A percentile compares a stretch with the other conserved stretches of the same genome.
Evolutionary conservation across 2,797 vertebrate species (phyloP).

Genomic region (Selene dorsalis): DNA sequence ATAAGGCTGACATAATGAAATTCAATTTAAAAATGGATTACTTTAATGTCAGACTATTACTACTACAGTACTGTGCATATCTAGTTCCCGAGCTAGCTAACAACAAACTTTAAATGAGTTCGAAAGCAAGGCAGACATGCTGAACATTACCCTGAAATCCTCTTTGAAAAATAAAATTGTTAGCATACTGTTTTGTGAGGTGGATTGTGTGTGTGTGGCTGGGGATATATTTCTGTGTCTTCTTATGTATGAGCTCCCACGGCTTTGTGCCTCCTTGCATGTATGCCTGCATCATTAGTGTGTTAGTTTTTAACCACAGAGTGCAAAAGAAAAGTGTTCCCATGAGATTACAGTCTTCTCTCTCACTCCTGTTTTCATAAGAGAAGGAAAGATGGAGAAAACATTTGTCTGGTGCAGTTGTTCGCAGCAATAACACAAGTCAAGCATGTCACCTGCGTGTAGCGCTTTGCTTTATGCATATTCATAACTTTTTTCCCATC

Average conservation of each 20-base stretch:
- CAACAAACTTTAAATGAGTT: conserved; percentile 55
- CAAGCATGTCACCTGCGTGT: conserved; percentile 83
- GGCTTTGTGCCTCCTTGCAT: conserved; percentile 55
- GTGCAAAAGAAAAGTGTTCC: conserved; percentile 76
- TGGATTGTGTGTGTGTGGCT: conserved; percentile 23
- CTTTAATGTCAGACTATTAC: conserved; percentile 17
- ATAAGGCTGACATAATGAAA: conserved; percentile 1
- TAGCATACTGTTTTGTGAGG: conserved; percentile 47
- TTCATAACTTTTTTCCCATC: conserved; percentile 76
- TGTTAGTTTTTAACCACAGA: conserved; percentile 79
- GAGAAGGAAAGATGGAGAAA: conserved; percentile 59
- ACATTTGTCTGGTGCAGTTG: conserved; percentile 76
- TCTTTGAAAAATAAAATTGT: conserved; percentile 54
- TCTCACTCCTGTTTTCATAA: conserved; percentile 59
- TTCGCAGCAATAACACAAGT: conserved; percentile 80
- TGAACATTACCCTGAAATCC: conserved; percentile 39
- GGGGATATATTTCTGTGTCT: conserved; percentile 46
- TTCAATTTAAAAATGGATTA: conserved; percentile 15
- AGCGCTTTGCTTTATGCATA: conserved; percentile 82
- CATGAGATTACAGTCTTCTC: conserved; percentile 68
- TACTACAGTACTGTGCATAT: conserved; percentile 17
- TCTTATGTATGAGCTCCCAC: conserved; percentile 43
- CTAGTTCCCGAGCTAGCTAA: conserved; percentile 14
- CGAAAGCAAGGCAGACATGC: conserved; percentile 38
- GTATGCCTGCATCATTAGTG: conserved; percentile 82